A percentile compares a stretch with the other conserved stretches of the same genome.
Evolutionary conservation across 2,888 invertebrate species (phyloP).

Genomic region (Adelognathus sp.): DNA sequence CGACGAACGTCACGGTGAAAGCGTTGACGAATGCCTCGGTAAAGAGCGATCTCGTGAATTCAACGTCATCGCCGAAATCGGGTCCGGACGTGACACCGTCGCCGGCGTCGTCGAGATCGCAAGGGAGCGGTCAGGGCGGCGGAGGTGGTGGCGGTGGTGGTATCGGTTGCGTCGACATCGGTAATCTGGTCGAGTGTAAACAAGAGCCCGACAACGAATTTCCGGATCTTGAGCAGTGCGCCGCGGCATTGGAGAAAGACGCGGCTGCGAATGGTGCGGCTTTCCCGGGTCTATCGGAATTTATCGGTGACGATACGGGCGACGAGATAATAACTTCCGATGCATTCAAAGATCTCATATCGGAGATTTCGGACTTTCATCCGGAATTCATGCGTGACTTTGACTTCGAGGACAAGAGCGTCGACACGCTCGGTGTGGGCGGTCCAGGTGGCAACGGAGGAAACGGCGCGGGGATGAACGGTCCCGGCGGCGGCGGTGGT

Average conservation of each 20-base stretch:
- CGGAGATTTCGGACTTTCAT: conserved; percentile 91
- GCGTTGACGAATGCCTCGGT: conserved; percentile 87
- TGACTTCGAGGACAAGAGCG: conserved; percentile 86
- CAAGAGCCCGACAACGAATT: conserved; percentile 93
- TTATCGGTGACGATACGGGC: conserved; percentile 92
- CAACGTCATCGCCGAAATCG: conserved; percentile 82
- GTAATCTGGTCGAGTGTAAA: conserved; percentile 90
- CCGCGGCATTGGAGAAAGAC: conserved; percentile 93
- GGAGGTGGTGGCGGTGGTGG: conserved; percentile 67
- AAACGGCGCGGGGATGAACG: conserved; percentile 61
- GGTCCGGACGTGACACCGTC: conserved; percentile 81
- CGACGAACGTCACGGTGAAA: conserved; percentile 96
- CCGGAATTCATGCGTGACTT: conserved; percentile 92
- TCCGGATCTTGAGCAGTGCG: conserved; percentile 92
- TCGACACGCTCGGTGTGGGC: conserved; percentile 66
- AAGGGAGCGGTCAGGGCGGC: conserved; percentile 71
- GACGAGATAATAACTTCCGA: conserved; percentile 89
- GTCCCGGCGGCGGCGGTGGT: conserved; percentile 55
- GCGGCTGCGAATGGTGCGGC: conserved; percentile 87
- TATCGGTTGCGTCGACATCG: conserved; percentile 82
- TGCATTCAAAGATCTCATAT: conserved; percentile 93
- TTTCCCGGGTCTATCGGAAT: conserved; percentile 90
- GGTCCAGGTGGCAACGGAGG: conserved; percentile 53
- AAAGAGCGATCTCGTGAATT: conserved; percentile 83
- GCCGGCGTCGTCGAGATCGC: conserved; percentile 67